Base-by-base conservation (phyloP, 1,140 invertebrate genomes). In the Brachystomella parvula region DNA sequence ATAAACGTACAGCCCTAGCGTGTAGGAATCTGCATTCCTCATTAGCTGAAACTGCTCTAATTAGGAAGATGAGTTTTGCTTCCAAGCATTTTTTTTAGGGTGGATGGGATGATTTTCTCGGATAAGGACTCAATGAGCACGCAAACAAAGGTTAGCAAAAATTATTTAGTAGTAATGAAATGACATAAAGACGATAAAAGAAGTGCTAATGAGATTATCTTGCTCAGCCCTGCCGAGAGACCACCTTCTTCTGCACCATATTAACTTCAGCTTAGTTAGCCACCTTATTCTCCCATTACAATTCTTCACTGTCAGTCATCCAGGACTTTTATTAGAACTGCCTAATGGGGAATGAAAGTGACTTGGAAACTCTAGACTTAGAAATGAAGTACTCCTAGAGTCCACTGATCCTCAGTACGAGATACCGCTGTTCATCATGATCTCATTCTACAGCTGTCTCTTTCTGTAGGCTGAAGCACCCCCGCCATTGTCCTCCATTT, bases 171-270 rank as follows among this genome's bases (percentile, higher is more conserved):
- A n/a, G n/a, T n/a, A n/a, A 56, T 9, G 21, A n/a, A 19, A 29
- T 60, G 58, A 60, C 17, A 33, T 3, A 30, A 6, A 30, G 19
- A 60, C 6, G 21, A 24, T 26, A 21, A 28, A 56, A 68, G 64
- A 58, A 66, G 68, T 70, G 69, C 65, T 70, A 70, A 70, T 70
- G 69, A 70, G 69, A 70, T 70, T 70, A 70, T 67, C 67, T 70
- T 39, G 6, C 6, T 39, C 6, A 39, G n/a, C n/a, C n/a, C n/a
- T 19, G 35, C 6, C 19, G 35, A 39, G 35, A 39, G 35, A 39
- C 6, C 6, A 19, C 19, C 19, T 9, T 19, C 6, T 19, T 9
- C 6, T 39, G 35, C 6, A 19, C 35, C 6, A 9, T 39, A 6
- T 39, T 9, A 39, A 9, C 19, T 19, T 19, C 35, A 9, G 35